Base-by-base conservation (phyloP, 1,140 invertebrate species). In the Listronotus bonariensis region DNA sequence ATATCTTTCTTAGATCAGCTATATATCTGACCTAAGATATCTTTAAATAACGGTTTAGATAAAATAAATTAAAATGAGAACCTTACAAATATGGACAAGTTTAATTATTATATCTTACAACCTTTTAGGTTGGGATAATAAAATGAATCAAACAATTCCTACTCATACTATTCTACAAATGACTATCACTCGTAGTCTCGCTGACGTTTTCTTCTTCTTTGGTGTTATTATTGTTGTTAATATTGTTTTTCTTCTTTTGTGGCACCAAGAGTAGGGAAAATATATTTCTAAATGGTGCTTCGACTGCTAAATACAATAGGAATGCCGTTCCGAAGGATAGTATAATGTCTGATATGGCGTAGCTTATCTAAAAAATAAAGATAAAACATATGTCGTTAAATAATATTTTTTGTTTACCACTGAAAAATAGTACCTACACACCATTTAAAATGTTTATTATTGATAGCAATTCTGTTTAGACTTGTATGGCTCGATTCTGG, bases 241-340 rank as follows among this genome's bases (percentile, higher is more conserved):
- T 38, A 15, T 68, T 54, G 6, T 46, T 53, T 6, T 41, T 31
- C 0, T 57, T 20, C 45, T 63, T 61, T 32, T 62, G 54, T 11
- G 61, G 57, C 10, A 43, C 38, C 3, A 70, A 49, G 8, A 70
- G 10, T 11, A 68, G 10, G 6, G 49, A 20, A 11, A 81, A 69
- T 10, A 83, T 63, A n/a, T 81, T 82, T 36, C 80, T 78, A 31
- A 79, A 70, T 0, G 82, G 83, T n/a, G 80, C 80, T 71, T 84
- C 83, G 11, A 78, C 75, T 0, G 80, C 36, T 5, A 83, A 71
- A 74, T 80, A 82, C 5, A 83, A 68, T 2, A 78, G n/a, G 0
- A 83, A 68, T 0, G 81, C 73, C 7, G 70, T 64, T 4, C 75
- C 9, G 34, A 78, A 79, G 0, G 80, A 72, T 45, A 78, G 67